Conservation (phyloP, 1,140 invertebrate genomes). For the Venturia canescens region DNA sequence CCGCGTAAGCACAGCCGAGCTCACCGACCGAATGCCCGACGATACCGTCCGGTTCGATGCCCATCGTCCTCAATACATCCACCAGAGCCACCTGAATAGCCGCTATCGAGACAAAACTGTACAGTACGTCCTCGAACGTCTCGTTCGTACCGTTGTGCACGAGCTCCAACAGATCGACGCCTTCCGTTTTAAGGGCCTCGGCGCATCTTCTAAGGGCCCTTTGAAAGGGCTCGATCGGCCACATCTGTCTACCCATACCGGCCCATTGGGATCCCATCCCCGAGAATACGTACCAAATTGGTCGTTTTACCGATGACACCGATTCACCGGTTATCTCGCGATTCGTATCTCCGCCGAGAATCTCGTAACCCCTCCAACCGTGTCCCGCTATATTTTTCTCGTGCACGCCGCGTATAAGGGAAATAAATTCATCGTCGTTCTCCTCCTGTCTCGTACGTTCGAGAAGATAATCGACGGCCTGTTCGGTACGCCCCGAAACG, state of each 20-base stretch:
- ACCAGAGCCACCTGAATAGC: slow-evolving; percentile 96
- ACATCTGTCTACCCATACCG: slow-evolving; percentile 92
- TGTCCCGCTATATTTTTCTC: slow-evolving; percentile 83
- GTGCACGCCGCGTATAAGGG: slow-evolving; percentile 87
- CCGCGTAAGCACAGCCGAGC: slow-evolving; percentile 97
- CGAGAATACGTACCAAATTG: slow-evolving; percentile 96
- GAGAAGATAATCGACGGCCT: slow-evolving; percentile 85
- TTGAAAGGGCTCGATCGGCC: slow-evolving; percentile 88
- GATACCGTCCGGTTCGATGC: slow-evolving; percentile 93
- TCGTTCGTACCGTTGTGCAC: slow-evolving; percentile 86
- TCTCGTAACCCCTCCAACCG: slow-evolving; percentile 85
- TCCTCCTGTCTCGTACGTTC: slow-evolving; percentile 79
- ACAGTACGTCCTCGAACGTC: slow-evolving; percentile 89
- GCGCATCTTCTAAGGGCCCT: slow-evolving; percentile 87
- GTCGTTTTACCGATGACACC: slow-evolving; percentile 82
- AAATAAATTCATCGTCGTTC: slow-evolving; percentile 86
- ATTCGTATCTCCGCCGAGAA: slow-evolving; percentile 78
- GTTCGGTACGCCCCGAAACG: slow-evolving; percentile 90
- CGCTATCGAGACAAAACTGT: slow-evolving; percentile 95
- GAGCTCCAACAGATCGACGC: slow-evolving; percentile 89
- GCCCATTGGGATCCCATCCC: slow-evolving; percentile 98
- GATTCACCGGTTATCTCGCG: slow-evolving; percentile 71
- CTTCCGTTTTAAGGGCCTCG: slow-evolving; percentile 85
- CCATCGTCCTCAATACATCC: slow-evolving; percentile 88
- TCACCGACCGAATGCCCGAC: slow-evolving; percentile 97